Evolutionary conservation across 2,113 vertebrate species (phyloP).

Genomic region (Paedocypris sp.): DNA sequence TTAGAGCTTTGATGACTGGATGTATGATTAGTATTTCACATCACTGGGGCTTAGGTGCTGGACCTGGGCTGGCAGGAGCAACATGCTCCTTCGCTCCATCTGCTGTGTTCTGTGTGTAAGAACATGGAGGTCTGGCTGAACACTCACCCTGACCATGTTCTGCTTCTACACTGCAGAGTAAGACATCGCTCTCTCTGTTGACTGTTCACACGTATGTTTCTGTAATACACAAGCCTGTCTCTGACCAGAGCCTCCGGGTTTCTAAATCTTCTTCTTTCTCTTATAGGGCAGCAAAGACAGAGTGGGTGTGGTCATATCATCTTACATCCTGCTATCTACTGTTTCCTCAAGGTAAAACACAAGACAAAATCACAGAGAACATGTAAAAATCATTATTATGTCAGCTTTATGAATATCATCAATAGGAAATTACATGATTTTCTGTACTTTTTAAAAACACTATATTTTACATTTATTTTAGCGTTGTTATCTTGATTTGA

Average conservation of each 20-base stretch:
- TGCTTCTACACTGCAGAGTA: slow-evolving; percentile 84
- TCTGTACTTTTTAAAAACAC: too few species aligned
- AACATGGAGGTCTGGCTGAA: slow-evolving; percentile 81
- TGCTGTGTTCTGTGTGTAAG: slow-evolving; percentile 77
- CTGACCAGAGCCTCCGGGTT: background rate
- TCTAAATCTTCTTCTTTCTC: slow-evolving; percentile 21
- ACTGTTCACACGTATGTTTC: background rate
- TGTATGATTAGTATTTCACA: background rate
- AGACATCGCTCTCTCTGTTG: slow-evolving; percentile 22
- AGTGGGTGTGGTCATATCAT: slow-evolving; percentile 78
- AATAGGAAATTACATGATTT: too few species aligned
- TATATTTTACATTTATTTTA: too few species aligned
- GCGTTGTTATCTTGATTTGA: too few species aligned
- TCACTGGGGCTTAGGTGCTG: slow-evolving; percentile 57
- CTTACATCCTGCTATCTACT: slow-evolving; percentile 80
- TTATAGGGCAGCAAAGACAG: slow-evolving; percentile 75
- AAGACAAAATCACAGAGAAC: background rate
- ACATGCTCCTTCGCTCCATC: slow-evolving; percentile 74
- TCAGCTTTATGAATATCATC: too few species aligned
- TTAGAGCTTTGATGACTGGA: background rate
- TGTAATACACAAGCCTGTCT: background rate
- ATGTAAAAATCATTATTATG: slow-evolving; percentile 3
- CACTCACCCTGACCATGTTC: slow-evolving; percentile 66
- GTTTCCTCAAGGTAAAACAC: slow-evolving; percentile 74
- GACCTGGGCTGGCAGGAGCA: slow-evolving; percentile 80